Base-by-base conservation (phyloP, 2,888 invertebrate species). In the Fragum sueziense region DNA sequence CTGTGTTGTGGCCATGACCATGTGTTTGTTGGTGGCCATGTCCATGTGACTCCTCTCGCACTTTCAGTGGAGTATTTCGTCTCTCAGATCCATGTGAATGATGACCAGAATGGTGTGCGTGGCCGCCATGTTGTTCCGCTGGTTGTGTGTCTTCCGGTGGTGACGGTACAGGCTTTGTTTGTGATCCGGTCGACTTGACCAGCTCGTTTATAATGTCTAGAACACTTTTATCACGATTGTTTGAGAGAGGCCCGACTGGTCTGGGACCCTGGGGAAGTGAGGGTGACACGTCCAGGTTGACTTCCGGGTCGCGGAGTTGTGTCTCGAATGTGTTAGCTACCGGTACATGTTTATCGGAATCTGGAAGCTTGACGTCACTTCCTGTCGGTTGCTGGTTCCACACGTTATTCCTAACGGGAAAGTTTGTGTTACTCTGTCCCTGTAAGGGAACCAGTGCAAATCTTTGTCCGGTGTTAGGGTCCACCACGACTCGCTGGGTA, bases 161-260 rank as follows among this genome's bases (percentile, higher is more conserved):
- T 9, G 11, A 14, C 17, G 17, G 20, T 33, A 61, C 33, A 61
- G 20, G 20, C 29, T 20, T 9, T 27, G 29, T 27, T 33, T 33
- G 20, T n/a, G 61, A 33, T 20, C 4, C 0, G 1, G n/a, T 11
- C 9, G 41, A n/a, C 11, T 41, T 37, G 11, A 65, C 41, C 2
- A 65, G 27, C 20, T 65, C 65, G 4, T 65, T 34, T 25, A 65
- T 37, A 7, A 65, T 65, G 9, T 65, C 65, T 11, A 9, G 22
- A 41, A 65, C 41, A 41, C 41, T 65, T 34, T 41, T 65, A 22
- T 41, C 14, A 2, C 65, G 17, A 25, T 37, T 65, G 25, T 65
- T 65, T 22, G 65, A n/a, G 0, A 27, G 65, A 65, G 65, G 27
- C 22, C 65, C 65, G 6, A 65, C 65, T 1, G 65, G 65, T 1